Evolutionary conservation across 2,797 vertebrate species (phyloP), one percentile per base, ranked within the genome.

Genomic region (Neosalanx taihuensis): DNA sequence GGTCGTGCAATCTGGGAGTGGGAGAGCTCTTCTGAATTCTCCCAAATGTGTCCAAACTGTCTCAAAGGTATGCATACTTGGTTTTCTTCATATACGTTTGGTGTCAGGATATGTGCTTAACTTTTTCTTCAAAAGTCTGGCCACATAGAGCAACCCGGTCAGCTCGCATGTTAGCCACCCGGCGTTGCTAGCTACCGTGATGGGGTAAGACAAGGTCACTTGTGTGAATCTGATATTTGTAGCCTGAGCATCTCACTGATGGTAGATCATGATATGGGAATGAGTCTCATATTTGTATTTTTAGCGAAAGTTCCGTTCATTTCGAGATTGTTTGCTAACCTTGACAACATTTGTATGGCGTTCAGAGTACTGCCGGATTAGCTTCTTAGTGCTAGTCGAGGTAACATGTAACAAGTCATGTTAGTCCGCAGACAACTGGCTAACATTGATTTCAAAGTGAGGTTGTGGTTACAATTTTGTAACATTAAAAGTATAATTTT

Each of bases 171-270:
- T 61, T 83, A 79, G 73, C 79, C 53, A n/a, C 10, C 41, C 41
- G 41, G 41, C 41, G 41, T 12, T 13, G 20, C 2, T 18, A n/a
- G 49, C 66, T 68, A 57, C 18, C 63, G 18, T 35, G 59, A 7
- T 6, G 57, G 79, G 82, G 72, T 76, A 41, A 86, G 76, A 81
- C 91, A 93, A 92, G 92, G 92, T 92, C 92, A 92, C 87, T 69
- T 64, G 46, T 71, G 66, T 35, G 31, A 53, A 7, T 29, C 0
- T 3, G 17, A 4, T 1, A 0, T 57, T 67, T 67, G 6, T 2
- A 72, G 13, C 35, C n/a, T 10, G 6, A 9, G n/a, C 3, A 9
- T 46, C 41, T 23, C 56, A 20, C 56, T 58, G 56, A 58, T n/a
- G 41, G 6, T 9, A 46, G 12, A 18, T 56, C 1, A n/a, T 56